Conservation (phyloP, 2,113 vertebrate species). For the Daubentonia madagascariensis region DNA sequence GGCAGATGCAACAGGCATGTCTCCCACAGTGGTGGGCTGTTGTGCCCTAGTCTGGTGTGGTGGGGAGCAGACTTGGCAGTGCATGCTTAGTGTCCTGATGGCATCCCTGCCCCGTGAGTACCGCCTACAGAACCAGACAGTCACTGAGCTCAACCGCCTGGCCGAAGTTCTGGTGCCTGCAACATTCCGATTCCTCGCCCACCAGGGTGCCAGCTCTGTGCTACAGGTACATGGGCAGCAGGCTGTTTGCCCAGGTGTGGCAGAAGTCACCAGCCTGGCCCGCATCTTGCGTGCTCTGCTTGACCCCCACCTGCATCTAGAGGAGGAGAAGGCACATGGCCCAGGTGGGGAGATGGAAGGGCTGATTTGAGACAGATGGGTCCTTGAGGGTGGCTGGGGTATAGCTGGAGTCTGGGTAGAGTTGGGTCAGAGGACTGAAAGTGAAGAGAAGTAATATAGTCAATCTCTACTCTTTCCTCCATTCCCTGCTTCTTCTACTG, state of each 20-base stretch:
- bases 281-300: conserved; percentile 86
- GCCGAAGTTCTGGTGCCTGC: conserved; percentile 84
- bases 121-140: conserved; percentile 72
- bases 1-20: conserved; percentile 80
- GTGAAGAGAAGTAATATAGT: neutral
- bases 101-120: conserved; percentile 77
- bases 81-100: conserved; percentile 83
- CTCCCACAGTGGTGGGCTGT: conserved; percentile 82
- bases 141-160: conserved; percentile 81
- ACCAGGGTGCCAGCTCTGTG: conserved; percentile 71
- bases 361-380: neutral
- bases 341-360: conserved; percentile 27
- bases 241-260: conserved; percentile 53
- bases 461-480: neutral
- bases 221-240: conserved; percentile 73
- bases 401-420: neutral
- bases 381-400: neutral
- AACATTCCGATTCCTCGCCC: conserved; percentile 78
- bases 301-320: conserved; percentile 70
- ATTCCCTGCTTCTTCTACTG: neutral
- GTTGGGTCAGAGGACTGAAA: neutral
- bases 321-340: conserved; percentile 25
- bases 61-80: conserved; percentile 84
- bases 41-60: conserved; percentile 85
- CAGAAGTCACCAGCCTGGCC: conserved; percentile 84